phyloP scores from a whole-genome alignment of 2,113 vertebrate genomes.

The Passer montanus region DNA sequence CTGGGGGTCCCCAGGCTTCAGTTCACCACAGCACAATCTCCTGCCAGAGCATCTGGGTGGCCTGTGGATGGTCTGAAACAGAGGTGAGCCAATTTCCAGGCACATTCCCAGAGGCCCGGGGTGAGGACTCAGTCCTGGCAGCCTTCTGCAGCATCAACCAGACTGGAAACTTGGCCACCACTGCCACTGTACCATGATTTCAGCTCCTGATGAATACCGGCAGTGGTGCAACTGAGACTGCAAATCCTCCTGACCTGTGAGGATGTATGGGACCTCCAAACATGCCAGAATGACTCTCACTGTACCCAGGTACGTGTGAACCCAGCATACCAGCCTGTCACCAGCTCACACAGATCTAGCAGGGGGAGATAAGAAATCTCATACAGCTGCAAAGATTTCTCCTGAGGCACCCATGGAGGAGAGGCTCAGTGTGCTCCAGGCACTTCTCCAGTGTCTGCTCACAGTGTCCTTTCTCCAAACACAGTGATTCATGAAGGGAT shows the following conservation, averaged over 20 bases:
- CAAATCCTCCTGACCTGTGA: background rate
- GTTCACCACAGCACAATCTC: background rate
- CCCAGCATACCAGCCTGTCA: background rate
- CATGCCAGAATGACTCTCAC: background rate
- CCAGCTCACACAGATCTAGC: background rate
- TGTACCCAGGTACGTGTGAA: background rate
- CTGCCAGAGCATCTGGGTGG: background rate
- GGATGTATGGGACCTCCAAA: background rate
- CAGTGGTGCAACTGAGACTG: background rate
- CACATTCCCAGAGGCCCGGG: background rate
- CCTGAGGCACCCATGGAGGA: background rate
- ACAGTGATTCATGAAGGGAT: background rate
- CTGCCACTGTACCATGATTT: background rate
- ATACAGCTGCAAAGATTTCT: background rate
- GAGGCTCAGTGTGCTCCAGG: background rate
- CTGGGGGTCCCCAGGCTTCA: background rate
- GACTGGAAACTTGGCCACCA: constrained; percentile 23
- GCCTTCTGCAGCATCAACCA: background rate
- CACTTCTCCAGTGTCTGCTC: background rate
- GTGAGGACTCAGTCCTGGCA: background rate
- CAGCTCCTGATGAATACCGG: background rate
- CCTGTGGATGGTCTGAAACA: background rate
- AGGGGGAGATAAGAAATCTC: background rate
- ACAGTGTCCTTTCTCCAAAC: background rate
- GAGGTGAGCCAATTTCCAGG: background rate